These are phyloP conservation scores for Cepaea nemoralis DNA, from an alignment of 1,140 invertebrate species.

Conservation along the genomic window DNA sequence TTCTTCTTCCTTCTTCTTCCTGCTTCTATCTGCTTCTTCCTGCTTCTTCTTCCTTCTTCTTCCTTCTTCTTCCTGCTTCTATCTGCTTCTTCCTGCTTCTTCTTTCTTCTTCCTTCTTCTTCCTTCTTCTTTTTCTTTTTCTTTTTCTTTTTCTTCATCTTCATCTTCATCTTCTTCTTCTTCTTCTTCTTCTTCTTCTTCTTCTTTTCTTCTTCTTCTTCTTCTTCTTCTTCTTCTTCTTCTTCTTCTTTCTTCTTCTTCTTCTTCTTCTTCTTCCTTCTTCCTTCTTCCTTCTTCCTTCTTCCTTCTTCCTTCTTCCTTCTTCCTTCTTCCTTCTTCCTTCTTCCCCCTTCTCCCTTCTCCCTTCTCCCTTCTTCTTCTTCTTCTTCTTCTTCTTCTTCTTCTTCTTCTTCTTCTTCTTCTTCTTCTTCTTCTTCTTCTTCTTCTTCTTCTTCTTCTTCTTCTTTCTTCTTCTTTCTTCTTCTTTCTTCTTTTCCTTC, in stretches of 20 bases:
- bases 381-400: not conserved
- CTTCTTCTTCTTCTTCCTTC: not conserved
- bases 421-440: too few species aligned
- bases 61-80: not conserved
- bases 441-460: too few species aligned
- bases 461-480: too few species aligned
- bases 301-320: conserved; percentile 1
- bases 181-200: not conserved
- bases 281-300: not conserved
- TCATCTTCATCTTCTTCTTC: not conserved
- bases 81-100: too few species aligned
- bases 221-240: not conserved
- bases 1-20: not conserved
- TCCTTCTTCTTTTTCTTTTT: not conserved
- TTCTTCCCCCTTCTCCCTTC: not conserved
- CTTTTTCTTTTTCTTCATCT: not conserved
- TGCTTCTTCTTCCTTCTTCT: too few species aligned
- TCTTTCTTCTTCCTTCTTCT: not conserved
- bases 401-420: conserved; percentile 4
- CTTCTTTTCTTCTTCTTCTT: too few species aligned
- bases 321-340: not conserved
- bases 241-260: not conserved
- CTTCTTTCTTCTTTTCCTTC: too few species aligned
- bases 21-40: not conserved
- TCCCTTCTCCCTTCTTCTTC: conserved; percentile 1